These are phyloP conservation scores for Ophion obscuratus DNA, from an alignment of 2,888 invertebrate genomes.

Conservation along the genomic window DNA sequence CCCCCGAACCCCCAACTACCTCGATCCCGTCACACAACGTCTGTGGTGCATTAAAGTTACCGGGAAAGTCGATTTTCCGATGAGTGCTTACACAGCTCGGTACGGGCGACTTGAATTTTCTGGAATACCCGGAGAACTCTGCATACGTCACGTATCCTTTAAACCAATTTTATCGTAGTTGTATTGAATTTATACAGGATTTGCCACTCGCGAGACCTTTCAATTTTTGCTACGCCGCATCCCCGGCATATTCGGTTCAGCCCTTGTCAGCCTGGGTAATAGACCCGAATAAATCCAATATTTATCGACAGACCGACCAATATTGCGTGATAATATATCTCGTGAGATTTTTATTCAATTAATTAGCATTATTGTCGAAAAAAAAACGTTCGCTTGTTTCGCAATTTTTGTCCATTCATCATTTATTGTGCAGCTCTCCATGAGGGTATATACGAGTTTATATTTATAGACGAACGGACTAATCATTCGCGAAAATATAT, in stretches of 20 bases:
- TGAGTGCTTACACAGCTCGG: constrained; percentile 11
- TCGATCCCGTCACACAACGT: constrained; percentile 11
- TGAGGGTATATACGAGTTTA: too few species aligned
- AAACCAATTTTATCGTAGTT: constrained; percentile 6
- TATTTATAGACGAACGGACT: too few species aligned
- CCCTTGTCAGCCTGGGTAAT: not conserved
- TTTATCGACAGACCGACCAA: not conserved
- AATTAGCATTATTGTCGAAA: too few species aligned
- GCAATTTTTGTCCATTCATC: too few species aligned
- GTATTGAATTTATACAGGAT: constrained; percentile 33
- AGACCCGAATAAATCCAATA: not conserved
- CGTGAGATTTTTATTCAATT: not conserved
- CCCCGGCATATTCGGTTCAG: not conserved
- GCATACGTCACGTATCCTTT: constrained; percentile 24
- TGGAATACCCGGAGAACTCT: constrained; percentile 2
- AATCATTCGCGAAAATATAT: too few species aligned
- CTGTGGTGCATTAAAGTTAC: constrained; percentile 38
- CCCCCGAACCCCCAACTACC: not conserved
- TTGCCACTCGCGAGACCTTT: constrained; percentile 33
- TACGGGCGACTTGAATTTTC: constrained; percentile 1
- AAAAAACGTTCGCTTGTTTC: too few species aligned
- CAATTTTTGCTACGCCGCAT: constrained; percentile 5
- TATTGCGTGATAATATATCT: not conserved
- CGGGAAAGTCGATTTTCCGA: constrained; percentile 46
- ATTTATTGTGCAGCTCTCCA: too few species aligned